Conservation (phyloP, 2,113 vertebrate genomes). For the Leuciscus idus region DNA sequence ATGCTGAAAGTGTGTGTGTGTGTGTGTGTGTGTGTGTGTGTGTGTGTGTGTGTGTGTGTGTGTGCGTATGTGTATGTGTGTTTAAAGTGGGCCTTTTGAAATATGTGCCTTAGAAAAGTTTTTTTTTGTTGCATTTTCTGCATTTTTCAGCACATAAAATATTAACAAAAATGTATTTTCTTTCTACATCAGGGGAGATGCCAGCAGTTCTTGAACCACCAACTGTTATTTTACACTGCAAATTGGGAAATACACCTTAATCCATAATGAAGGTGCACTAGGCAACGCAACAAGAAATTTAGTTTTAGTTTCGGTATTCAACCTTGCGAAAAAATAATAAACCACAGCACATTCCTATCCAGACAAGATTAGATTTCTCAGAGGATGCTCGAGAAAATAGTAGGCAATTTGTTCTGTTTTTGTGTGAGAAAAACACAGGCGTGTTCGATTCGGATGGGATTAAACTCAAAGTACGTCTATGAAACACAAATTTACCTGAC, state of each 20-base stretch:
- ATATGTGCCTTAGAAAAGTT: no score
- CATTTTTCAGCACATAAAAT: background rate
- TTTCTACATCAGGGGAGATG: background rate
- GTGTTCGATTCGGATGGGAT: background rate
- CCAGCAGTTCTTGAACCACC: background rate
- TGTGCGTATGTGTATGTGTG: background rate
- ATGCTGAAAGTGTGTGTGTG: slow-evolving; percentile 18
- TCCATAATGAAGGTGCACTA: background rate
- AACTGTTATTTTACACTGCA: background rate
- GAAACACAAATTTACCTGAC: background rate
- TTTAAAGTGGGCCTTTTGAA: background rate
- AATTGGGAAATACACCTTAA: background rate
- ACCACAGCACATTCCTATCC: background rate
- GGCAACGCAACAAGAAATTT: background rate
- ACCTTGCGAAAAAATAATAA: background rate
- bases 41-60: no score
- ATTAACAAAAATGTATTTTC: background rate
- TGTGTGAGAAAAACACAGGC: background rate
- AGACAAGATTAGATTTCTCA: background rate
- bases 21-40: background rate
- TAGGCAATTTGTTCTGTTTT: background rate
- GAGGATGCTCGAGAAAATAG: background rate
- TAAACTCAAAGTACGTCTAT: background rate
- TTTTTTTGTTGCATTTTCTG: background rate
- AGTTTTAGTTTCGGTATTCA: background rate